Evolutionary conservation across 2,797 vertebrate species (phyloP).

Genomic region (Chaetodon trifasciatus): DNA sequence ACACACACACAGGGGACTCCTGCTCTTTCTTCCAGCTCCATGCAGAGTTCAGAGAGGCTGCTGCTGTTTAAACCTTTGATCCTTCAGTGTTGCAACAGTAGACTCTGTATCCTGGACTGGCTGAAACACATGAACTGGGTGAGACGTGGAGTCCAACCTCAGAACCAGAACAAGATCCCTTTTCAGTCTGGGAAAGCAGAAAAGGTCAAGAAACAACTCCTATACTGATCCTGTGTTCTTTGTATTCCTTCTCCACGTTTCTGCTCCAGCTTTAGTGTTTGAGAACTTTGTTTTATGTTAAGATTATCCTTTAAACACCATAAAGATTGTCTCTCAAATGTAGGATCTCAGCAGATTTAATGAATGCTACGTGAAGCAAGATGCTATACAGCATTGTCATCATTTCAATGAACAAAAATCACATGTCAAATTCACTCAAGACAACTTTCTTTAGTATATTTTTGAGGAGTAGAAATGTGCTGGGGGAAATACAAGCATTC

Average conservation of each 20-base stretch:
- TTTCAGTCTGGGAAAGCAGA: background rate
- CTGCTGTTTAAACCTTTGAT: slow-evolving; percentile 60
- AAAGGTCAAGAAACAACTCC: background rate
- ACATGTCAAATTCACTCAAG: background rate
- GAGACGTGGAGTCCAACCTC: slow-evolving; percentile 9
- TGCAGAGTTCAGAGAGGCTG: slow-evolving; percentile 62
- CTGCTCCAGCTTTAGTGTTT: background rate
- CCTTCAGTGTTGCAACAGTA: slow-evolving; percentile 30
- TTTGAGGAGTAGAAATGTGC: background rate
- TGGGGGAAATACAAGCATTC: background rate
- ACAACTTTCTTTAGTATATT: background rate
- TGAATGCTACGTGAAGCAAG: background rate
- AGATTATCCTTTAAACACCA: background rate
- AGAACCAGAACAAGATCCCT: background rate
- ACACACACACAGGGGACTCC: slow-evolving; percentile 18
- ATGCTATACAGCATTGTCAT: background rate
- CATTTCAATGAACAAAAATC: background rate
- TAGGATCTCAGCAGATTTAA: slow-evolving; percentile 4
- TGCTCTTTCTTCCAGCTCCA: slow-evolving; percentile 43
- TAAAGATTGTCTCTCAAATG: background rate
- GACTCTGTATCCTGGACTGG: slow-evolving; percentile 24
- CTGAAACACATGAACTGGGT: slow-evolving; percentile 8
- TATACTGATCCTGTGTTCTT: background rate
- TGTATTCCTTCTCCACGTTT: background rate
- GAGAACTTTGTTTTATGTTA: background rate